Evolutionary conservation across 2,113 vertebrate species (phyloP).

Genomic region (Eretmodus cyanostictus): DNA sequence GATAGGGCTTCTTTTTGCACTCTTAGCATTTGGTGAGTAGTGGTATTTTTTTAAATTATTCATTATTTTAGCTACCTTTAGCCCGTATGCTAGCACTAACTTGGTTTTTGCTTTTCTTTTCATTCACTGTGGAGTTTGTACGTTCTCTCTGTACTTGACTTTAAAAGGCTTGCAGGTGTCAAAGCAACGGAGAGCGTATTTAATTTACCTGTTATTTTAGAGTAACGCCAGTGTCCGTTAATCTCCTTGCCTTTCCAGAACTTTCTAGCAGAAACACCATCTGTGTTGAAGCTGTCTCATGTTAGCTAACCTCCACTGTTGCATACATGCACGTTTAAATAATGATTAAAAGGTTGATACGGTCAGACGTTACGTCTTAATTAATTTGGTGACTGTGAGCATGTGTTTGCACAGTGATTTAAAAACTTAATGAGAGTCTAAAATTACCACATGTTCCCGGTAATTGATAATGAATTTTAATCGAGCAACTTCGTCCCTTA

Average conservation of each 20-base stretch:
- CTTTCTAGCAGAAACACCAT: not conserved
- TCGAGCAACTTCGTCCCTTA: not conserved
- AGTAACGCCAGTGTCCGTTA: not conserved
- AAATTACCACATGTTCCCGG: not conserved
- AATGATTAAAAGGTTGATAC: not conserved
- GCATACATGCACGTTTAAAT: not conserved
- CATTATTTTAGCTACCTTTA: not conserved
- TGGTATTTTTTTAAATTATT: not conserved
- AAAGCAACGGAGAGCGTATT: not conserved
- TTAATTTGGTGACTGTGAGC: no score
- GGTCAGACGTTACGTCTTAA: not conserved
- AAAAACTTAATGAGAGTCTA: not conserved
- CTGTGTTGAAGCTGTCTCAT: not conserved
- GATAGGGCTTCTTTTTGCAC: constrained; percentile 73
- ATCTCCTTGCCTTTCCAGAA: not conserved
- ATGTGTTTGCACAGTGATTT: not conserved
- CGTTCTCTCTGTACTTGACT: not conserved
- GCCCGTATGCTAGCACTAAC: constrained; percentile 17
- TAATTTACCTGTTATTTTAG: not conserved
- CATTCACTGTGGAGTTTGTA: not conserved
- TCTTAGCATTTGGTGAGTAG: constrained; percentile 84
- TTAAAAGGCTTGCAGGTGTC: not conserved
- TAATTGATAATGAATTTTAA: not conserved
- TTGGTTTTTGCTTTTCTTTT: not conserved
- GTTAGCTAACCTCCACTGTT: not conserved